Evolutionary conservation across 2,888 invertebrate species (phyloP).

Genomic region (Ophion ellenae): DNA sequence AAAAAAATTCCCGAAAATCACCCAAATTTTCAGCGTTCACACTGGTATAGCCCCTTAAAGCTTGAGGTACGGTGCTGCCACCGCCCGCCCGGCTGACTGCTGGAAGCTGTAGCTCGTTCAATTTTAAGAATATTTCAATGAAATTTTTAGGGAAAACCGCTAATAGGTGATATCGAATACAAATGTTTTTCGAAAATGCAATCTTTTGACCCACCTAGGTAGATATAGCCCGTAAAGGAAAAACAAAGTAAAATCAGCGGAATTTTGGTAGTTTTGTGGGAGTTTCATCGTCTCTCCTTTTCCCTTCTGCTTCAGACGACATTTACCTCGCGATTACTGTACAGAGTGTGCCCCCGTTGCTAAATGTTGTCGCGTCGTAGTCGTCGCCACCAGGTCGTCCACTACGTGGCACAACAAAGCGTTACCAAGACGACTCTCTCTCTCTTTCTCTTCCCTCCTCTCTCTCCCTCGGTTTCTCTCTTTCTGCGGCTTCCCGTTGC

Average conservation of each 20-base stretch:
- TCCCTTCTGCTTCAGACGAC: conserved; percentile 1
- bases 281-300: conserved; percentile 10
- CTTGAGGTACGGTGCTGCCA: no score
- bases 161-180: no score
- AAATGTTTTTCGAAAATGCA: no score
- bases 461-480: background rate
- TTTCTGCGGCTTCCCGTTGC: conserved; percentile 75
- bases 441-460: background rate
- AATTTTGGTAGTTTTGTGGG: background rate
- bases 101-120: no score
- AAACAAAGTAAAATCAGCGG: background rate
- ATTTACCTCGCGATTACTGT: background rate
- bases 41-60: no score
- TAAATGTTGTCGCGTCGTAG: conserved; percentile 66
- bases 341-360: conserved; percentile 69
- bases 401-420: conserved; percentile 81
- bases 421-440: conserved; percentile 79
- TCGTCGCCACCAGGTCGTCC: conserved; percentile 67
- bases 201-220: no score
- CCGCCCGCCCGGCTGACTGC: no score
- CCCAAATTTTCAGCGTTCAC: no score
- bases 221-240: no score
- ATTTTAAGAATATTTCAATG: no score
- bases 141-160: no score
- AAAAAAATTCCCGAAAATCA: no score